Evolutionary conservation across 2,888 invertebrate species (phyloP), one percentile per base, ranked within the genome.

Genomic region (Anagyrus pseudococci): DNA sequence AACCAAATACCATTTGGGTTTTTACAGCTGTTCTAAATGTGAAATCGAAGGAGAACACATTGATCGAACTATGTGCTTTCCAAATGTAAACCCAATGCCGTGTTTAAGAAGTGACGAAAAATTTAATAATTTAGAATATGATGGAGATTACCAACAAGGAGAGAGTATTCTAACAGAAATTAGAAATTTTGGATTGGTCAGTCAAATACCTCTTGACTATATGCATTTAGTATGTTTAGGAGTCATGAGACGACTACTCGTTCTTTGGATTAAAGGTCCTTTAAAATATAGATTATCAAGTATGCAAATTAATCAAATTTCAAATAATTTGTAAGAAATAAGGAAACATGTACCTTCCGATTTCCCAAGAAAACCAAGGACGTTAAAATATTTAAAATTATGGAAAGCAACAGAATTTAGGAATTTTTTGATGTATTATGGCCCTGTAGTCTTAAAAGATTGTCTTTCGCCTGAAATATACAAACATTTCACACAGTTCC

Each of bases 181-280:
- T 10, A 43, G 44, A 3, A 3, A 29, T 13, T 3, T 44, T 10
- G 29, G 44, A n/a, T 17, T 26, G 4, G 44, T 54, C 6, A n/a
- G 15, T 3, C 23, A 23, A 4, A n/a, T 41, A n/a, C 41, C 43
- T 10, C 22, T 53, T 23, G 53, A 53, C 17, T 10, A 10, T 15
- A 41, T 53, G 53, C 53, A 53, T n/a, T n/a, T 41, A 4, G 41
- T 53, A 6, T 53, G 17, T 25, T 41, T 53, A 25, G 53, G 53
- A 15, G 29, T 53, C 7, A 53, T 41, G 23, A 53, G 41, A 29
- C 25, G 23, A 22, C 10, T 53, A 23, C n/a, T 53, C 2, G 4
- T 6, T 17, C 26, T 22, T 44, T 54, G 43, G 54, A 17, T 41
- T 22, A 3, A n/a, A n/a, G n/a, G n/a, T n/a, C n/a, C n/a, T n/a